Conservation (phyloP, 2,113 vertebrate species). For the Brachionichthys hirsutus region DNA sequence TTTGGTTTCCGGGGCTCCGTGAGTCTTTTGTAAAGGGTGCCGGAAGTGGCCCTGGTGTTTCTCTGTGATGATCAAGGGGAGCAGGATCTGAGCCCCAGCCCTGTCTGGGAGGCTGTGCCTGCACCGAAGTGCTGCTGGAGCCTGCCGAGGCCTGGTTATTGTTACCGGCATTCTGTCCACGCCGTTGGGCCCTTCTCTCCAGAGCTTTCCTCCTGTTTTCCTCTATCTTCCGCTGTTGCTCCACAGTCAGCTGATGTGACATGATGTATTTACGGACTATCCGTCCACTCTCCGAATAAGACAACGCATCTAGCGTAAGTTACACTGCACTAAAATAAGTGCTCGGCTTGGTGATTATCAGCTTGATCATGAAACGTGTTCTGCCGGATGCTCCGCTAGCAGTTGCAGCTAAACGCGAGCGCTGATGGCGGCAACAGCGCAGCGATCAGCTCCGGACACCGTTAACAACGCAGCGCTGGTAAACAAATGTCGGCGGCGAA, state of each 20-base stretch:
- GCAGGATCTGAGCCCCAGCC: neutral
- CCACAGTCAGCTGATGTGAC: conserved; percentile 85
- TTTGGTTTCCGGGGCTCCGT: neutral
- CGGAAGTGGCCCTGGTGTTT: conserved; percentile 5
- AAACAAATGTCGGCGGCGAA: no score
- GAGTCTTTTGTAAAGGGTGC: conserved; percentile 20
- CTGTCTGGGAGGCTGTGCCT: conserved; percentile 4
- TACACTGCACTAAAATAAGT: neutral
- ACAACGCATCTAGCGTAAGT: neutral
- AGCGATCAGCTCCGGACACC: no score
- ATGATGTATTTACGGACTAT: conserved; percentile 63
- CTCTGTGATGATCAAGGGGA: conserved; percentile 2
- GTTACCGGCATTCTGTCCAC: conserved; percentile 54
- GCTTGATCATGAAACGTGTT: no score
- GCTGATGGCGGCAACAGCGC: neutral
- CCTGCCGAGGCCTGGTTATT: conserved; percentile 27
- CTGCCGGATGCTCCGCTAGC: conserved; percentile 9
- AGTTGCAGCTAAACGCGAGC: conserved; percentile 33
- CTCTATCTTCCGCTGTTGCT: conserved; percentile 89
- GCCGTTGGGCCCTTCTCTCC: conserved; percentile 87
- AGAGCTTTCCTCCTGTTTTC: conserved; percentile 89
- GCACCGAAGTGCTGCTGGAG: conserved; percentile 5
- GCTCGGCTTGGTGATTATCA: no score
- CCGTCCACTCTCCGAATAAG: neutral
- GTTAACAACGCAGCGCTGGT: no score